Evolutionary conservation across 1,140 invertebrate species (phyloP).

Genomic region (Euura lappo): DNA sequence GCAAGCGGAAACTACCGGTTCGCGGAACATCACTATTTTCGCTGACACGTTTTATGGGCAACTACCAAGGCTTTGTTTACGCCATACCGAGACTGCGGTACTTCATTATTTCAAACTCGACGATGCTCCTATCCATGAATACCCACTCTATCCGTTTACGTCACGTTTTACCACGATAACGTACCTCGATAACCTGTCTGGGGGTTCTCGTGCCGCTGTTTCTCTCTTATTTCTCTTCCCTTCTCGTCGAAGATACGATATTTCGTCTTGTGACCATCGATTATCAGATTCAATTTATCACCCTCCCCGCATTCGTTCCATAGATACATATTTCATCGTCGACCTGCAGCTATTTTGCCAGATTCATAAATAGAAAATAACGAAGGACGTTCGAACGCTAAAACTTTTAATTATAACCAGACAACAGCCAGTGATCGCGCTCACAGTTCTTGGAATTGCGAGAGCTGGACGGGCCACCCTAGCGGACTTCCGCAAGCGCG

Average conservation of each 20-base stretch:
- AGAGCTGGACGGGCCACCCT: neutral
- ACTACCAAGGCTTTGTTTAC: neutral
- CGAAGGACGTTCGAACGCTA: too few relatives aligned
- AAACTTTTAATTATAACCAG: too few relatives aligned
- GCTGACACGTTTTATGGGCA: neutral
- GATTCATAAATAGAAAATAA: too few relatives aligned
- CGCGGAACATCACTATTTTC: neutral
- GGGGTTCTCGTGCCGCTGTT: neutral
- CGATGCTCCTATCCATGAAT: neutral
- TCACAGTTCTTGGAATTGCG: neutral
- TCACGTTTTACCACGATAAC: neutral
- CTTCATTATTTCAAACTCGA: conserved; percentile 2
- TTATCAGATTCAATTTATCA: too few relatives aligned
- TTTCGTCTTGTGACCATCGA: neutral
- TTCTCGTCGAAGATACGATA: neutral
- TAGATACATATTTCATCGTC: too few relatives aligned
- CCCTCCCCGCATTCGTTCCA: too few relatives aligned
- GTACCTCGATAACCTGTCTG: neutral
- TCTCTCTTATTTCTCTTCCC: neutral
- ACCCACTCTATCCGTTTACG: neutral
- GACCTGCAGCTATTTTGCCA: too few relatives aligned
- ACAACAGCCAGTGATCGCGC: too few relatives aligned
- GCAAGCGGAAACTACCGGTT: neutral
- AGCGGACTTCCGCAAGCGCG: neutral
- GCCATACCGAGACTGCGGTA: neutral